phyloP scores from a whole-genome alignment of 2,113 vertebrate genomes.

The Danio rerio region DNA sequence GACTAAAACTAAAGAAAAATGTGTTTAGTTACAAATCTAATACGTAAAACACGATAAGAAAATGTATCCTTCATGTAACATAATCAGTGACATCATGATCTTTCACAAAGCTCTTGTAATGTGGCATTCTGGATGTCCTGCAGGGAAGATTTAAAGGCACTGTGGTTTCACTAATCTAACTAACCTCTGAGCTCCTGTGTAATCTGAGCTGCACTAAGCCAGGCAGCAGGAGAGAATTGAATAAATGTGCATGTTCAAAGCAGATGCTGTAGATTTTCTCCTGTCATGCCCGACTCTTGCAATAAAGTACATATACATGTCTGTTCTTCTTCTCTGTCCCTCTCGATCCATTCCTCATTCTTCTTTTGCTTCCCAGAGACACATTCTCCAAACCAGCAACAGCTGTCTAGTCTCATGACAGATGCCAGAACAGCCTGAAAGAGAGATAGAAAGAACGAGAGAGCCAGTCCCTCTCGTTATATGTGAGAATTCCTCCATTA shows the following conservation, averaged over 20 bases:
- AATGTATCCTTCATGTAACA: not conserved
- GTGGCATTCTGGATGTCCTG: conserved; percentile 6
- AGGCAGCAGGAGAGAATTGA: not conserved
- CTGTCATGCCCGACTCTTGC: conserved; percentile 18
- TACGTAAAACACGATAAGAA: not conserved
- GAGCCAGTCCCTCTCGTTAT: not conserved
- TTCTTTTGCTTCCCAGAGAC: conserved; percentile 64
- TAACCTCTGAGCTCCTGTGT: conserved; percentile 24
- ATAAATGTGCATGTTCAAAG: conserved; percentile 27
- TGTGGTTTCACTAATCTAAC: conserved; percentile 2
- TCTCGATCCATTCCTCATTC: conserved; percentile 33
- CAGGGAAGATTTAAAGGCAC: conserved; percentile 28
- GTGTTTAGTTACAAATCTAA: not conserved
- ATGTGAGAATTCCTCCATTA: conserved; percentile 32
- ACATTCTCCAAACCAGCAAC: conserved; percentile 76
- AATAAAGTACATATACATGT: conserved; percentile 30
- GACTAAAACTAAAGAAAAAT: not conserved
- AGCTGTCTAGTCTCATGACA: conserved; percentile 81
- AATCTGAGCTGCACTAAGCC: not conserved
- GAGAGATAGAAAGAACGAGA: conserved; percentile 27
- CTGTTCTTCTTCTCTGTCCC: conserved; percentile 60
- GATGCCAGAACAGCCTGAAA: conserved; percentile 70
- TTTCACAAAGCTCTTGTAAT: not conserved
- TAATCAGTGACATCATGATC: conserved; percentile 14
- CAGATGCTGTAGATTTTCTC: conserved; percentile 4